Conservation (phyloP, 2,113 vertebrate species). For the Cnemophilus loriae region DNA sequence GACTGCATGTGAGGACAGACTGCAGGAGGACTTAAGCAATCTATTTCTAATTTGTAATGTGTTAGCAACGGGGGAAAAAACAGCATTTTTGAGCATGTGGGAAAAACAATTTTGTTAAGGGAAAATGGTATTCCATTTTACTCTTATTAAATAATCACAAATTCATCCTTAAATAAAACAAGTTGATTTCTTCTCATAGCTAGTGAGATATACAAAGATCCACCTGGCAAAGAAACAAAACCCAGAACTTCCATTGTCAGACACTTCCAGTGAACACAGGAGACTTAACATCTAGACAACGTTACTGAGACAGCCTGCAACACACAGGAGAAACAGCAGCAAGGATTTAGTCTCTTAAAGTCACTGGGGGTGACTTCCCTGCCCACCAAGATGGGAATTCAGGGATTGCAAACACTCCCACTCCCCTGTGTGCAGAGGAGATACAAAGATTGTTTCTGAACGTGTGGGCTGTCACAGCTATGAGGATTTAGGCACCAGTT, state of each 20-base stretch:
- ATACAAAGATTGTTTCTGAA: background rate
- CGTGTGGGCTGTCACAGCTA: accelerated
- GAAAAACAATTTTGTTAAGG: background rate
- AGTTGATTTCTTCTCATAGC: background rate
- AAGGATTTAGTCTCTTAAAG: background rate
- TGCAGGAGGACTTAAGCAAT: background rate
- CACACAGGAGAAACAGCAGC: background rate
- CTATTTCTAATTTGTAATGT: background rate
- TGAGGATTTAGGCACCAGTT: background rate
- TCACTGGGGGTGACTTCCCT: background rate
- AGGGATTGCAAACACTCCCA: background rate
- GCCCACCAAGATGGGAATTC: background rate
- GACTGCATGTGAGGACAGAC: background rate
- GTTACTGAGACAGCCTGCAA: background rate
- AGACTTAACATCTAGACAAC: background rate
- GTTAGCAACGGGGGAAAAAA: background rate
- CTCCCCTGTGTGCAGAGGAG: background rate
- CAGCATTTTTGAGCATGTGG: background rate
- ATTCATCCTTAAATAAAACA: background rate
- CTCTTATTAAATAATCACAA: background rate
- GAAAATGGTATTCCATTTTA: background rate
- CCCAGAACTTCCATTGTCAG: background rate
- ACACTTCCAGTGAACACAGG: background rate
- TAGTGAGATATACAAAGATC: background rate
- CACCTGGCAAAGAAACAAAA: background rate